Base-by-base conservation (phyloP, 2,113 vertebrate species). In the Choloepus hoffmanni region DNA sequence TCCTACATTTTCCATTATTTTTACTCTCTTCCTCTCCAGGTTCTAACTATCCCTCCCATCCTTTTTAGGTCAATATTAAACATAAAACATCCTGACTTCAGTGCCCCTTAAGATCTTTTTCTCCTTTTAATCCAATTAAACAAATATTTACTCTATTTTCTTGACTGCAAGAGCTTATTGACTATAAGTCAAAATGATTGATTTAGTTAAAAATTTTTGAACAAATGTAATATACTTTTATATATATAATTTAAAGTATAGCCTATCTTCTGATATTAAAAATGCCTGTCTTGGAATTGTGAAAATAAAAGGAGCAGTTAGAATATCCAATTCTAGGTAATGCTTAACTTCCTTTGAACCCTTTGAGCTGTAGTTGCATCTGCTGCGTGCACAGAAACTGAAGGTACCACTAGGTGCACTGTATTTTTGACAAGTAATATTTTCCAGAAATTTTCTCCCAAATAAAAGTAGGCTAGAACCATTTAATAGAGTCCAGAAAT, bases 91-190 rank as follows among this genome's bases (percentile, higher is more conserved):
- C 33, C 3, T 58, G 40, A 63, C 19, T 36, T 83, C 28, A 62
- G 28, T 73, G 45, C 7, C 23, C 84, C 16, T 24, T 83, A 0
- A 72, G 40, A 55, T 87, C 55, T 36, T 85, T 36, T 24, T 67
- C 12, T 68, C 33, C 45, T 48, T 76, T 30, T 50, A 26, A 48
- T 76, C 28, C 45, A 50, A 50, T 48, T 28, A 48, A 76, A 85
- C 16, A 93, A 28, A 55, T 77, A 96, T 36, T 88, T 77, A 70
- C 11, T 88, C 3, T n/a, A 43, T 85, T 88, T 76, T 82, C 30
- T 89, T 78, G 7, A 77, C 43, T 16, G 0, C 28, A 73, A 76
- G n/a, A n/a, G 3, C 26, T 7, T 40, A 36, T 58, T 15, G 55
- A 28, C 48, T 92, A 28, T 55, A 85, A 55, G 62, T 73, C 65